Base-by-base conservation (phyloP, 2,113 vertebrate species). In the Gavialis gangeticus region DNA sequence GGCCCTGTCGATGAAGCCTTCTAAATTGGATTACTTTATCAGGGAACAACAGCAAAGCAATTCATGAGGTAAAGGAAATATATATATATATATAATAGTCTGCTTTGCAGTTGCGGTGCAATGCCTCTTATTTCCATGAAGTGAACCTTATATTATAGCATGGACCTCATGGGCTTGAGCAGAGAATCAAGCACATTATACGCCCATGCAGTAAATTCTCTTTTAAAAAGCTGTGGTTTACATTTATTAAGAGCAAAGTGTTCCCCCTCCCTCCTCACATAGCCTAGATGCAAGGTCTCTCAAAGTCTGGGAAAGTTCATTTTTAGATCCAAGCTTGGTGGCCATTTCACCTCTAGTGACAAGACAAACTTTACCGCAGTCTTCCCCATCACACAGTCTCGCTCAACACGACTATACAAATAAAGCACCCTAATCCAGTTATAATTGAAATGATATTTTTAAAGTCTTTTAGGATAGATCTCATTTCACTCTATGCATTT, bases 381-480 rank as follows among this genome's bases (percentile, higher is more conserved):
- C 77, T 91, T 89, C 69, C 82, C n/a, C n/a, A 79, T 54, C n/a
- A 82, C 55, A 60, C 6, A 88, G 22, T 77, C 87, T 73, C 34
- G 2, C 34, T 90, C 83, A 86, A 30, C 24, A 34, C 30, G 58
- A 58, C 82, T 95, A 80, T 78, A 95, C 66, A 97, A 97, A 97
- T 93, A 96, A 97, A 97, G 91, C 46, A 84, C 84, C 77, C 62
- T 91, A 71, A 96, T 92, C 93, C 90, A 86, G 64, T 62, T 92
- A 75, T 95, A 95, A 94, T 88, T 96, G 58, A 88, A 86, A 91
- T 87, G 94, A 59, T 95, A 66, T 91, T 95, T 96, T 91, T 88
- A 83, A 91, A 46, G 0, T 0, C 66, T 96, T 96, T 93, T 69
- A 1, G 92, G 89, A 93, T 73, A 46, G 59, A 89, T 91, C 80